These are phyloP conservation scores for Tipula lateralis DNA, from an alignment of 2,888 invertebrate species.

Conservation along the genomic window DNA sequence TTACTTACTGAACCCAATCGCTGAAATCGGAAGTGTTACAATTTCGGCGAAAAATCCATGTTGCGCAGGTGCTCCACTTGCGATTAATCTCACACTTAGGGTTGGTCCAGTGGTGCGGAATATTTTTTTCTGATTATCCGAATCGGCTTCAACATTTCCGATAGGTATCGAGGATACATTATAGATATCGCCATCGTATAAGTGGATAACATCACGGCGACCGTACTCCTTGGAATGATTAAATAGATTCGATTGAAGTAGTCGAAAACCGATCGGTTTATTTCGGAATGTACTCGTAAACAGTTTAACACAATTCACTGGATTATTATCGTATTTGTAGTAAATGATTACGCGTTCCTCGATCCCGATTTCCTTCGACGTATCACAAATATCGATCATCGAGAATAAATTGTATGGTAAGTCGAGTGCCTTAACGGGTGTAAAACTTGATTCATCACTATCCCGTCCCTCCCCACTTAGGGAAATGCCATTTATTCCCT, in stretches of 20 bases:
- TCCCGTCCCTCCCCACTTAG: conserved; percentile 89
- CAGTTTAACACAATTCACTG: conserved; percentile 96
- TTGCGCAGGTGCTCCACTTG: conserved; percentile 88
- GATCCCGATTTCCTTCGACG: conserved; percentile 83
- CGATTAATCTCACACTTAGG: conserved; percentile 84
- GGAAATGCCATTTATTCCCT: conserved; percentile 84
- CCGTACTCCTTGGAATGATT: conserved; percentile 78
- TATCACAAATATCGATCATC: conserved; percentile 92
- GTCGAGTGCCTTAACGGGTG: conserved; percentile 72
- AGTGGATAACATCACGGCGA: conserved; percentile 73
- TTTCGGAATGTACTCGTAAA: conserved; percentile 80
- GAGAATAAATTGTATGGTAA: conserved; percentile 91
- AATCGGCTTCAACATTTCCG: conserved; percentile 67
- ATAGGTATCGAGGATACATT: conserved; percentile 71
- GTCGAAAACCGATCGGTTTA: conserved; percentile 83
- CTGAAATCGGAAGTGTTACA: conserved; percentile 87
- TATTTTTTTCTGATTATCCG: conserved; percentile 66
- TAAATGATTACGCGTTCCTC: conserved; percentile 88
- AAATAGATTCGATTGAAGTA: conserved; percentile 87
- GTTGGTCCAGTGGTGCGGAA: conserved; percentile 72
- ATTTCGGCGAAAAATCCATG: conserved; percentile 98
- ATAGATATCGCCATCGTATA: conserved; percentile 91
- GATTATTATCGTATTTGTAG: conserved; percentile 94
- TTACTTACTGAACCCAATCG: conserved; percentile 79
- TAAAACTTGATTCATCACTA: conserved; percentile 81